These are phyloP conservation scores for Entomobrya multifasciata DNA, from an alignment of 2,888 invertebrate species.

Conservation along the genomic window DNA sequence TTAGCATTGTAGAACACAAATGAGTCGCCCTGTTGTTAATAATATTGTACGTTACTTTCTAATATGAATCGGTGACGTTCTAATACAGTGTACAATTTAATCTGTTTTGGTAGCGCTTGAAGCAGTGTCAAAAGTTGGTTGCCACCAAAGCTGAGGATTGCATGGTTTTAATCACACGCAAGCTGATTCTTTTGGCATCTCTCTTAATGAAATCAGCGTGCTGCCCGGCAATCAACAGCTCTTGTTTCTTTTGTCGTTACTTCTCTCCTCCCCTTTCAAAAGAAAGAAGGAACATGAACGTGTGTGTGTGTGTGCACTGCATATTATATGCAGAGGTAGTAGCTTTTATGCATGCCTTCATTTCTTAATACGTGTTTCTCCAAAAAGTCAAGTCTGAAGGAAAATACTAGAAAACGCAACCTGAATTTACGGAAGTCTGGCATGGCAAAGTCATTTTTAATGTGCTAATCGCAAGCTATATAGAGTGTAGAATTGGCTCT, in stretches of 20 bases:
- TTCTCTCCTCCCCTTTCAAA: neutral
- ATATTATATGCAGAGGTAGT: too few relatives aligned
- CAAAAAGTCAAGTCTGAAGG: too few relatives aligned
- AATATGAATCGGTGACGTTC: slow-evolving; percentile 18
- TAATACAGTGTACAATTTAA: neutral
- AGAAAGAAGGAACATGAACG: neutral
- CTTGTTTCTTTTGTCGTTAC: slow-evolving; percentile 55
- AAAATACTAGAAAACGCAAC: too few relatives aligned
- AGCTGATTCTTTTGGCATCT: slow-evolving; percentile 79
- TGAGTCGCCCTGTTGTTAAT: neutral
- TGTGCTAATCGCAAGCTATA: slow-evolving; percentile 43
- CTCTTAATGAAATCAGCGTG: slow-evolving; percentile 79
- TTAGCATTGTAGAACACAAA: neutral
- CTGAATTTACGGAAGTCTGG: slow-evolving; percentile 43
- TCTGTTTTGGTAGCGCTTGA: slow-evolving; percentile 53
- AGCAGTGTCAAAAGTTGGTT: slow-evolving; percentile 77
- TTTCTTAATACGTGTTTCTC: too few relatives aligned
- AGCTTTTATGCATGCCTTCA: too few relatives aligned
- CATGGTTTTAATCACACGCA: slow-evolving; percentile 79
- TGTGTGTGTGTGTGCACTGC: too few relatives aligned
- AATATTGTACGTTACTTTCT: slow-evolving; percentile 11
- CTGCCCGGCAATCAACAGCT: slow-evolving; percentile 69
- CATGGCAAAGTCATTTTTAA: slow-evolving; percentile 48
- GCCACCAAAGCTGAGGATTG: slow-evolving; percentile 79
- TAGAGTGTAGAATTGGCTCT: slow-evolving; percentile 52